Conservation (phyloP, 2,113 vertebrate species). For the Craseonycteris thonglongyai region DNA sequence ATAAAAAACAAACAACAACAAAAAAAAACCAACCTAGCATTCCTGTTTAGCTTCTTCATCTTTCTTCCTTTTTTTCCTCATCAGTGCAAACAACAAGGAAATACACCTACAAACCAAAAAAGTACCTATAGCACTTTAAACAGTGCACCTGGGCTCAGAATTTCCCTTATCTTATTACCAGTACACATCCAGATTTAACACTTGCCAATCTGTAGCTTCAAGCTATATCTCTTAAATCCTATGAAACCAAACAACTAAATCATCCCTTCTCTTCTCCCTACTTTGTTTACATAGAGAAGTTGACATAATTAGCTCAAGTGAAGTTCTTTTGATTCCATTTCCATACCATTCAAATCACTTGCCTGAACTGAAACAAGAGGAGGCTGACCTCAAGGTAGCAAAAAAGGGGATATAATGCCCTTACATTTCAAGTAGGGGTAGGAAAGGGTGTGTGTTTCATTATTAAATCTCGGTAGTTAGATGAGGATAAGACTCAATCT, state of each 20-base stretch:
- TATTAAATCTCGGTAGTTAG: neutral
- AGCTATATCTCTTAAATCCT: neutral
- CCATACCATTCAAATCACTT: neutral
- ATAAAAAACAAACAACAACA: no score
- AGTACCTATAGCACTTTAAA: neutral
- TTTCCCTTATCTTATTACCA: neutral
- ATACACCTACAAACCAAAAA: neutral
- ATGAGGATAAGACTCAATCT: neutral
- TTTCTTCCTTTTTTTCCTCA: neutral
- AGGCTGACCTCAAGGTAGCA: neutral
- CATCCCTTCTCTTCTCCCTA: neutral
- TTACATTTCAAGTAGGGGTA: neutral
- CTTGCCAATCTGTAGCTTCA: conserved; percentile 4
- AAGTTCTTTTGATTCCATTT: neutral
- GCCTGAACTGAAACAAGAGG: neutral
- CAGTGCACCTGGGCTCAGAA: neutral
- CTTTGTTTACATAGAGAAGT: neutral
- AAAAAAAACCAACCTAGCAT: neutral
- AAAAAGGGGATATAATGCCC: neutral
- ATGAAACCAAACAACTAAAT: neutral
- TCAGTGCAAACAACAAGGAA: neutral
- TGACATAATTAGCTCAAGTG: neutral
- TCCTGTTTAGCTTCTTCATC: neutral
- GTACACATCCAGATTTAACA: neutral
- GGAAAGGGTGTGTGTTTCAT: neutral